These are phyloP conservation scores for Gasterosteus aculeatus DNA, from an alignment of 2,113 vertebrate species.

Conservation along the genomic window DNA sequence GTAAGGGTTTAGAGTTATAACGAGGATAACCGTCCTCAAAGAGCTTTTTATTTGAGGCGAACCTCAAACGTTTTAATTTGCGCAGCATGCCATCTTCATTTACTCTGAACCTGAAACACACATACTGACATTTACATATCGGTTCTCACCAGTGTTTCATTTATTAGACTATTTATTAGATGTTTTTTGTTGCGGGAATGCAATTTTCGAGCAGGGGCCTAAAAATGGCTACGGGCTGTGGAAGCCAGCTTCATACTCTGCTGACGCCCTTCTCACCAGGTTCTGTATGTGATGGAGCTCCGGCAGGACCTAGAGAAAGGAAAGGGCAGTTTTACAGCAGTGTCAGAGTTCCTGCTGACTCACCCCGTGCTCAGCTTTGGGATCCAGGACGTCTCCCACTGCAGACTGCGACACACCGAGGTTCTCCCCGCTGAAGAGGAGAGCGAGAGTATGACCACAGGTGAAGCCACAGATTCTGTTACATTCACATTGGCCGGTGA, in stretches of 20 bases:
- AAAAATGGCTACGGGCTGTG: no score
- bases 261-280: constrained; percentile 74
- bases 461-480: constrained; percentile 63
- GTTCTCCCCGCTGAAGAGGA: constrained; percentile 95
- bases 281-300: constrained; percentile 97
- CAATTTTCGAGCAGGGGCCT: no score
- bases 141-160: no score
- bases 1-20: no score
- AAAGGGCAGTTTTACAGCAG: constrained; percentile 92
- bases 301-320: constrained; percentile 94
- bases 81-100: no score
- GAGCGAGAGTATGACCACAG: constrained; percentile 86
- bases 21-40: no score
- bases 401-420: constrained; percentile 89
- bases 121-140: no score
- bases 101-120: no score
- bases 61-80: no score
- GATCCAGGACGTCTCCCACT: constrained; percentile 90
- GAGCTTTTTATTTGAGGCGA: no score
- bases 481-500: background rate
- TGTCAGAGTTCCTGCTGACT: constrained; percentile 97
- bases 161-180: no score
- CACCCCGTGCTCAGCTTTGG: constrained; percentile 97
- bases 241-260: background rate
- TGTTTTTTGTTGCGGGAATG: no score